Conservation (phyloP, 2,797 vertebrate species). For the Pitangus sulphuratus region DNA sequence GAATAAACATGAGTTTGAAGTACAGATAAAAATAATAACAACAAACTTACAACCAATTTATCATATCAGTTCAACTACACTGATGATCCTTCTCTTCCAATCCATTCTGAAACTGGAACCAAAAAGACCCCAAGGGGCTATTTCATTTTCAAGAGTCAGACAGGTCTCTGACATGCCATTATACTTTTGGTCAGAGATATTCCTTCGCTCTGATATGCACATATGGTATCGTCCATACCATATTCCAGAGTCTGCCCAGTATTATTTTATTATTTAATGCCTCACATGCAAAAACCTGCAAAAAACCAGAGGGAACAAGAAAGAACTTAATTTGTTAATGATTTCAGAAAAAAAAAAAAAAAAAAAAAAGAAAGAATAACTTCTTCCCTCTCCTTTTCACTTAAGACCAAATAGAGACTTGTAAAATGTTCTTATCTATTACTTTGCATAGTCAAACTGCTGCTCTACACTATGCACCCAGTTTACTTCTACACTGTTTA, state of each 20-base stretch:
- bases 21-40: background rate
- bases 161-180: background rate
- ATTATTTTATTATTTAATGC: background rate
- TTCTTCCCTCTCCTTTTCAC: background rate
- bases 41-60: background rate
- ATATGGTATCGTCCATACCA: background rate
- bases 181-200: background rate
- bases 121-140: background rate
- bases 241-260: background rate
- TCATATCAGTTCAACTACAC: background rate
- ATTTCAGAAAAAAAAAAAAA: background rate
- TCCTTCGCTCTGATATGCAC: background rate
- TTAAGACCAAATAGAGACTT: background rate
- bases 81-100: background rate
- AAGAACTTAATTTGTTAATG: background rate
- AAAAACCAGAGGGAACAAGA: background rate
- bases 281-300: background rate
- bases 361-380: no score
- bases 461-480: background rate
- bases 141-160: background rate
- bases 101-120: background rate
- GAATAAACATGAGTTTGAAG: background rate
- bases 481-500: background rate
- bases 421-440: background rate
- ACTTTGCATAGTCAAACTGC: background rate